These are phyloP conservation scores for Bombus waltoni DNA, from an alignment of 1,140 invertebrate species.

Conservation along the genomic window DNA sequence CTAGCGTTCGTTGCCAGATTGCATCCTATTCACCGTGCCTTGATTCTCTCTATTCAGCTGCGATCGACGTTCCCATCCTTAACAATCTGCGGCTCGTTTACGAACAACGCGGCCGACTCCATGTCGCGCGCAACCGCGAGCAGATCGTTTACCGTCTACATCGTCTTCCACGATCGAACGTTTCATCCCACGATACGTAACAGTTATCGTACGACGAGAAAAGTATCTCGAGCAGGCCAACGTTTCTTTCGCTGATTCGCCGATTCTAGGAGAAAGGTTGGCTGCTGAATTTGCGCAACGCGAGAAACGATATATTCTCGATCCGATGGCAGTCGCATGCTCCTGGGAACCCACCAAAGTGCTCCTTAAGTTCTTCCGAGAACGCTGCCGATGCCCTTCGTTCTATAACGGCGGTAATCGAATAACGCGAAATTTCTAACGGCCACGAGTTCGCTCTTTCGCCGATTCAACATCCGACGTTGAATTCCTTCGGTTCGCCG, in stretches of 20 bases:
- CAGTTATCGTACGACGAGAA: rapidly evolving
- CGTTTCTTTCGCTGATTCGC: too few species aligned
- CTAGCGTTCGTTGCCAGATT: conserved; percentile 7
- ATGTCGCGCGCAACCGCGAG: too few species aligned
- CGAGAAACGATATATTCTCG: conserved; percentile 28
- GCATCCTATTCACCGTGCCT: conserved; percentile 22
- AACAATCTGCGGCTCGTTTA: conserved; percentile 1
- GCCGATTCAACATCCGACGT: not conserved
- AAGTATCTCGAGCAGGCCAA: rapidly evolving
- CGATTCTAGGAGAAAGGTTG: not conserved
- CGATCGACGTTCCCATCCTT: not conserved
- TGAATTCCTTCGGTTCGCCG: not conserved
- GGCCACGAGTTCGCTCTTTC: not conserved
- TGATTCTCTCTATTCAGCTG: conserved; percentile 29
- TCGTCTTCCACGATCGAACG: not conserved
- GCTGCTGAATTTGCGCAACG: not conserved
- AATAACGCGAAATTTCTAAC: conserved; percentile 15
- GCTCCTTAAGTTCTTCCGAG: conserved; percentile 41
- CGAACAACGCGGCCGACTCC: not conserved
- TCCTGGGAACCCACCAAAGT: conserved; percentile 36
- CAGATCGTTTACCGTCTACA: not conserved
- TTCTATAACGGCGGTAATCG: conserved; percentile 25
- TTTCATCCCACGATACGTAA: too few species aligned
- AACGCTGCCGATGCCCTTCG: conserved; percentile 16
- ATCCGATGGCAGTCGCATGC: conserved; percentile 48